Base-by-base conservation (phyloP, 2,888 invertebrate genomes). In the Tribolium freemani region DNA sequence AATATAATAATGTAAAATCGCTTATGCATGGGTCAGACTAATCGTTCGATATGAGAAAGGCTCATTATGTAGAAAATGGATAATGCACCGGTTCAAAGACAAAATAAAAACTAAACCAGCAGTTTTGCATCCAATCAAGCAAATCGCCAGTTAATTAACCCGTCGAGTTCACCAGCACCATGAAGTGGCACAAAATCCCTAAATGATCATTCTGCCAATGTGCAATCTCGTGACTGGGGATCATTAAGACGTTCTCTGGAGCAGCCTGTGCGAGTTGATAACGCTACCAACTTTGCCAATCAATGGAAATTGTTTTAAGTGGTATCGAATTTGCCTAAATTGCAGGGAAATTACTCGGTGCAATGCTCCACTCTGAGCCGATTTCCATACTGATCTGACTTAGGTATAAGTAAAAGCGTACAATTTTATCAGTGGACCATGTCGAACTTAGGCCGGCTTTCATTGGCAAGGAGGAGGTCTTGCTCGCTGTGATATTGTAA, bases 41-140 rank as follows among this genome's bases (percentile, higher is more conserved):
- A 80, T 79, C 81, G 80, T 78, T 78, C 79, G 82, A 84, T 83
- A 83, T 81, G 81, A 81, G 82, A 81, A 82, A 82, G 80, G 79
- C 81, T 81, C 81, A 83, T 84, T 84, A 84, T 83, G 82, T 80
- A 80, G 81, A 84, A 84, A 83, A 83, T 83, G 84, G 84, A 83
- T 84, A 84, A 84, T 83, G 81, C 80, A 83, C 83, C 77, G 75
- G 77, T 75, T 75, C 77, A 77, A 72, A 70, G 53, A 46, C 50
- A 58, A 60, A 69, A 60, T 53, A 60, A 69, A 69, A 69, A 60
- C 72, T 76, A 66, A 77, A 77, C 75, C 75, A 61, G 72, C 69
- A 78, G 79, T 83, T 84, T 83, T 83, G 84, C 84, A 84, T 84
- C 83, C 84, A 84, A 85, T 84, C 85, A 83, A 84, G 79, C 83